Conservation (phyloP, 1,140 invertebrate genomes). For the Ceratina calcarata region DNA sequence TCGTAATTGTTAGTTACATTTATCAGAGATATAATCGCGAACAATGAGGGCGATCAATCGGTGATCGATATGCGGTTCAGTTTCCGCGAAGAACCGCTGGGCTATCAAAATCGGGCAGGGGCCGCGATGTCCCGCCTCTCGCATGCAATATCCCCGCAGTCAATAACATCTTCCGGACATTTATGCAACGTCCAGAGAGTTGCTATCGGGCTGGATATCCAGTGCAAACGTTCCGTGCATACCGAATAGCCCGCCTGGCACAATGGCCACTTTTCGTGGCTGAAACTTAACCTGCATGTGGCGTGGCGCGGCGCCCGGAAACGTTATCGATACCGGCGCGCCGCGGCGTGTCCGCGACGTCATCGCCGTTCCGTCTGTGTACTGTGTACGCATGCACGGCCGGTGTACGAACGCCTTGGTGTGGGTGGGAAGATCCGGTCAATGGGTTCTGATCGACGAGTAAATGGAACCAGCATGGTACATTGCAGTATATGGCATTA, state of each 20-base stretch:
- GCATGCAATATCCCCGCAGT: slow-evolving; percentile 45
- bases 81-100: not conserved
- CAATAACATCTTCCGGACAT: slow-evolving; percentile 52
- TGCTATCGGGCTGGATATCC: slow-evolving; percentile 40
- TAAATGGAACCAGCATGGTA: not conserved
- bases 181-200: slow-evolving; percentile 46
- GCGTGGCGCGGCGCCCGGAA: slow-evolving; percentile 12
- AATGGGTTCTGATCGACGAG: slow-evolving; percentile 20
- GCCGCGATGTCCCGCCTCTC: not conserved
- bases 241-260: slow-evolving; percentile 24
- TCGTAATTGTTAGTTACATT: not conserved
- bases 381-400: not conserved
- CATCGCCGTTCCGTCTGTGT: not conserved
- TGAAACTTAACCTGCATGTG: slow-evolving; percentile 40
- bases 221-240: slow-evolving; percentile 43
- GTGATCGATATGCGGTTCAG: not conserved
- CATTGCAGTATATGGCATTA: not conserved
- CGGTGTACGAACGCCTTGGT: not conserved
- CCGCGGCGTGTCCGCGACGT: not conserved
- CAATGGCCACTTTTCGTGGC: slow-evolving; percentile 43
- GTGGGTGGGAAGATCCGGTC: not conserved
- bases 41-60: slow-evolving; percentile 1
- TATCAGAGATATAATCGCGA: not conserved
- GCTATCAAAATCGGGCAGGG: slow-evolving; percentile 10
- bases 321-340: slow-evolving; percentile 35